Evolutionary conservation across 2,797 vertebrate genomes (phyloP).

Genomic region (Kryptopterus vitreolus): DNA sequence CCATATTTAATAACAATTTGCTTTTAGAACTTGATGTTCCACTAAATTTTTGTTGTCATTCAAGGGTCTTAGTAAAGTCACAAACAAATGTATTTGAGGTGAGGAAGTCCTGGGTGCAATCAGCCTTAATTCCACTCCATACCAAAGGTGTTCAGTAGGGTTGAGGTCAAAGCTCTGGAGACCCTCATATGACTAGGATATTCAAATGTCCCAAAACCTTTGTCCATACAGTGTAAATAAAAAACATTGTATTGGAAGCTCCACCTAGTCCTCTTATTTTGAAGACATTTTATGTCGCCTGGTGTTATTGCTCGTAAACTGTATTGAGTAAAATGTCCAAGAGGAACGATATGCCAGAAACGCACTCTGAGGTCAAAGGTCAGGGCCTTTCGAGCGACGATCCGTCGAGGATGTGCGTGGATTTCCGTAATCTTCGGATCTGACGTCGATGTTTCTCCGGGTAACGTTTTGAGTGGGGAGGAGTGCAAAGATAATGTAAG

Average conservation of each 20-base stretch:
- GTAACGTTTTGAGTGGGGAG: not conserved
- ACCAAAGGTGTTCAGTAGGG: too few species aligned
- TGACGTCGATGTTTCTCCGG: not conserved
- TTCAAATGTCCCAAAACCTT: too few species aligned
- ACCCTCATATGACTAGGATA: too few species aligned
- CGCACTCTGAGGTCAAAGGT: not conserved
- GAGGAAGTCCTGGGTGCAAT: too few species aligned
- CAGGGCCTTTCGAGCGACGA: not conserved
- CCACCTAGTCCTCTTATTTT: not conserved
- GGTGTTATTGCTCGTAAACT: not conserved
- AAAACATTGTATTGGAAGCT: not conserved
- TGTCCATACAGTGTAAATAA: too few species aligned
- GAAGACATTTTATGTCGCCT: not conserved
- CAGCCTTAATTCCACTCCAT: too few species aligned
- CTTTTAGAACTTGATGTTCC: too few species aligned
- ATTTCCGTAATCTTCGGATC: conserved; percentile 13
- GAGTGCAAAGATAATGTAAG: conserved; percentile 10
- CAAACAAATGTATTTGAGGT: too few species aligned
- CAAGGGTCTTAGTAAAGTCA: too few species aligned
- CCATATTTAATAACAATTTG: too few species aligned
- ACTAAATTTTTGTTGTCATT: too few species aligned
- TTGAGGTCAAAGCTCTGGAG: too few species aligned
- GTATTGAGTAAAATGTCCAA: not conserved
- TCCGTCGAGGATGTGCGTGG: conserved; percentile 9
- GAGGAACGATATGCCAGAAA: not conserved